Evolutionary conservation across 1,140 invertebrate genomes (phyloP), one percentile per base, ranked within the genome.

Genomic region (Stenopsyche tienmushanensis): DNA sequence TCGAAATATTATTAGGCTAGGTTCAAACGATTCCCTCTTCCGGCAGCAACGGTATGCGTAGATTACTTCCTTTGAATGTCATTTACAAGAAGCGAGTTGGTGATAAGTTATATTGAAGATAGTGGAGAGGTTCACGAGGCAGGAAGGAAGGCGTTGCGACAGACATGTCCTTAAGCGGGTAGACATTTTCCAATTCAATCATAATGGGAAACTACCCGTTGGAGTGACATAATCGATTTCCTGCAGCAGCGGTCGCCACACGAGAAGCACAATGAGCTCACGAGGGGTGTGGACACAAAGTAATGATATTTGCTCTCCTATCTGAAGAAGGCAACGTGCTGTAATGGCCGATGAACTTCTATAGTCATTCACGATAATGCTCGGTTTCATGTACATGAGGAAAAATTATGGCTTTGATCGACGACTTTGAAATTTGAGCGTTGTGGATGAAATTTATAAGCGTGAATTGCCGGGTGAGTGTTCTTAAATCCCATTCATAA

Each of bases 221-320:
- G 26, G 62, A 69, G 55, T 69, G 67, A 69, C 67, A 65, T 69
- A 69, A 69, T 69, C 67, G 67, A 69, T 69, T 65, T 69, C 67
- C 67, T 64, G 67, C 44, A 54, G 42, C 29, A 34, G 34, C 63
- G 20, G 53, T 57, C 7, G 5, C 21, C 25, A 53, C 23, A 53
- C n/a, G 3, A 3, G n/a, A n/a, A n/a, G 44, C 55, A 59, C 55
- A 59, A 59, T 59, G 34, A 59, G 39, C 57, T 18, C 17, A 18
- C 17, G 44, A 18, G 44, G 58, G 64, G 42, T 62, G 62, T 62
- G 55, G 57, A 64, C 54, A 64, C 42, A 55, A 23, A 54, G 55
- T 69, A 69, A 69, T 69, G 67, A 69, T 69, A 65, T 69, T 69
- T 69, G 49, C 64, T 69, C 58, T 57, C 3, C 50, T n/a, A 26